Evolutionary conservation across 2,797 vertebrate genomes (phyloP).

Genomic region (Microctenopoma lineatum): DNA sequence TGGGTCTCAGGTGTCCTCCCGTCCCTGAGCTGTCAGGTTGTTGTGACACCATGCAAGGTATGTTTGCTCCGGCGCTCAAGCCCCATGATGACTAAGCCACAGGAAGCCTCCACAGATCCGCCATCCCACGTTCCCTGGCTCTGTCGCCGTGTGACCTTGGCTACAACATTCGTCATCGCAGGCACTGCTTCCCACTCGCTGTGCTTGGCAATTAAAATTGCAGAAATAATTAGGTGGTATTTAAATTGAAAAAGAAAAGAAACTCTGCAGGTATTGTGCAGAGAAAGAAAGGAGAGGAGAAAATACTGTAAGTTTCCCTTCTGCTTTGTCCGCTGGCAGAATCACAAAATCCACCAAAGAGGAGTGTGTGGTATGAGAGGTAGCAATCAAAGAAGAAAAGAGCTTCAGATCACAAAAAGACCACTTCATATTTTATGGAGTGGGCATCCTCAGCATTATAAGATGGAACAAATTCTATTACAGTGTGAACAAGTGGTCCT

Average conservation of each 20-base stretch:
- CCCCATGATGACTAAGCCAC: slow-evolving; percentile 67
- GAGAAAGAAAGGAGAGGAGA: slow-evolving; percentile 17
- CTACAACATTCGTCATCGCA: slow-evolving; percentile 58
- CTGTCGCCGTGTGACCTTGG: slow-evolving; percentile 74
- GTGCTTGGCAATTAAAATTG: slow-evolving; percentile 71
- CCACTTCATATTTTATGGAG: slow-evolving; percentile 73
- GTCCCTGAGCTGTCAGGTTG: slow-evolving; percentile 62
- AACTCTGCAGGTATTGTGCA: slow-evolving; percentile 20
- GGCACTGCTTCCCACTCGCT: slow-evolving; percentile 63
- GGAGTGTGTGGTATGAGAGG: slow-evolving; percentile 47
- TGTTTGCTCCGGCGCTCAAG: slow-evolving; percentile 49
- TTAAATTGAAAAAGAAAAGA: slow-evolving; percentile 49
- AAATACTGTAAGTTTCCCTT: slow-evolving; percentile 32
- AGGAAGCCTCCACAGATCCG: slow-evolving; percentile 66
- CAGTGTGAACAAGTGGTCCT: slow-evolving; percentile 68
- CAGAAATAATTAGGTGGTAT: slow-evolving; percentile 71
- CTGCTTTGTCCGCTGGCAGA: slow-evolving; percentile 41
- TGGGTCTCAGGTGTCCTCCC: slow-evolving; percentile 33
- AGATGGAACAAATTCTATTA: slow-evolving; percentile 76
- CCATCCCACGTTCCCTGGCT: slow-evolving; percentile 66
- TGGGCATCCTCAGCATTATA: slow-evolving; percentile 70
- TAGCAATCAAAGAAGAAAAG: slow-evolving; percentile 72
- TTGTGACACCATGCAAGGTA: slow-evolving; percentile 51
- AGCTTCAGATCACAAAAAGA: slow-evolving; percentile 71
- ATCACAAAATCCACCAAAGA: slow-evolving; percentile 46